Base-by-base conservation (phyloP, 2,888 invertebrate genomes). In the Rhimphoctona megacephalus region DNA sequence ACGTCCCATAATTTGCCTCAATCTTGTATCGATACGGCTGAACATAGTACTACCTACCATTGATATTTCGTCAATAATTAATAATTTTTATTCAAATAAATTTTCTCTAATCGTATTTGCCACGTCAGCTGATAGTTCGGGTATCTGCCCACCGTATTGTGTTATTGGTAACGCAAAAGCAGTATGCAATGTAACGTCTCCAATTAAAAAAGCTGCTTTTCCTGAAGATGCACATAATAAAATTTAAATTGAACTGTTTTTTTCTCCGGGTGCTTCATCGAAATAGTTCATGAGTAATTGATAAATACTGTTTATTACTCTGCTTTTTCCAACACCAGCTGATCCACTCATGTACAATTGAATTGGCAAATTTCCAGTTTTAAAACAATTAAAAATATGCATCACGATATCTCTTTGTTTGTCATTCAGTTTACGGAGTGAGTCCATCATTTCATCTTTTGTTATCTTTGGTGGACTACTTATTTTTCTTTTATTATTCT, bases 21-120 rank as follows among this genome's bases (percentile, higher is more conserved):
- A 87, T 72, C 91, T 88, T 43, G 89, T 87, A 88, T 92, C 90
- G 25, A 93, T 88, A 54, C 88, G 83, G 11, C 87, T 83, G 1
- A 93, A 88, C 5, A 89, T 85, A 43, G 79, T 88, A 30, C 87
- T 76, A 2, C 91, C 91, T 9, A 93, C 89, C 92, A 93, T 91
- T 25, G 92, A 93, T 70, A 93, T 89, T 89, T 93, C 92, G 88
- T 93, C 93, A 67, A 93, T 92, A 22, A 94, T 90, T 74, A 91
- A 80, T 46, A 90, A 81, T 87, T 91, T 87, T 25, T 90, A 61
- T 77, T 90, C 46, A 49, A 77, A 81, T 49, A 90, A 82, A 54
- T 89, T 87, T 74, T 80, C 82, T 76, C 89, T 73, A 30, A 90
- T 88, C 30, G 81, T 87, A 85, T 89, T 90, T n/a, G 87, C 85